Percentiles rank a stretch among this genome's conserved stretches.
Conservation (phyloP, 2,113 vertebrate species). For the Scatophagus argus region DNA sequence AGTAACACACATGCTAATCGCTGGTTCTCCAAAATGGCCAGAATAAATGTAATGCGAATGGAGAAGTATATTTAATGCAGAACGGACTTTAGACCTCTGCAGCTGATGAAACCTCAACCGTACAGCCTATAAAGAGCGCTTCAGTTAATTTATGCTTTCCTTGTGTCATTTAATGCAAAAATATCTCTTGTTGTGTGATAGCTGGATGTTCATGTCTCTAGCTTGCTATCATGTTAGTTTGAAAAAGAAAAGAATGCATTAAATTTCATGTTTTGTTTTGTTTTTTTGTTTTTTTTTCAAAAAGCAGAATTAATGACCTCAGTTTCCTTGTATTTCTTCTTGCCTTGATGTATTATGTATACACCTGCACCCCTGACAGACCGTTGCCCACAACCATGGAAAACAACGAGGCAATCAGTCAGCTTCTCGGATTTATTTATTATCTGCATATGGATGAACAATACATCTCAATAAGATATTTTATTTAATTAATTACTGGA, state of each 20-base stretch:
- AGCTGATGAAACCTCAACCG: constrained; percentile 6
- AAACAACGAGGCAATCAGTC: constrained; percentile 53
- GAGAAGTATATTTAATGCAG: constrained; percentile 72
- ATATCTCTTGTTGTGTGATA: not conserved
- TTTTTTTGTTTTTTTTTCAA: too few relatives aligned
- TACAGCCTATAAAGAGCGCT: constrained; percentile 14
- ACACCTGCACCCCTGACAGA: constrained; percentile 40
- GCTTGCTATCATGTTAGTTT: not conserved
- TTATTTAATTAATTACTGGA: constrained; percentile 1
- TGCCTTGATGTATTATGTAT: constrained; percentile 58
- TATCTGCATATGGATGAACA: constrained; percentile 10
- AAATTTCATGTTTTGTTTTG: constrained; percentile 47
- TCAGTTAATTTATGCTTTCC: constrained; percentile 50
- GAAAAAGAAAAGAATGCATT: constrained; percentile 25
- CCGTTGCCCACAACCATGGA: constrained; percentile 18
- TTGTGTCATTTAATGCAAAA: constrained; percentile 17
- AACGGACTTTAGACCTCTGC: constrained; percentile 3
- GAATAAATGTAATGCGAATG: constrained; percentile 73
- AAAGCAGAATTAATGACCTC: constrained; percentile 34
- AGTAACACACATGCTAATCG: constrained; percentile 63
- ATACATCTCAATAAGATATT: not conserved
- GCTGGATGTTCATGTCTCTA: not conserved
- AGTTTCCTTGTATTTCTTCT: constrained; percentile 52
- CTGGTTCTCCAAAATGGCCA: constrained; percentile 73
- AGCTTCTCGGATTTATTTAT: constrained; percentile 1